phyloP scores from a whole-genome alignment of 2,113 vertebrate species.

The Myotis lucifugus region DNA sequence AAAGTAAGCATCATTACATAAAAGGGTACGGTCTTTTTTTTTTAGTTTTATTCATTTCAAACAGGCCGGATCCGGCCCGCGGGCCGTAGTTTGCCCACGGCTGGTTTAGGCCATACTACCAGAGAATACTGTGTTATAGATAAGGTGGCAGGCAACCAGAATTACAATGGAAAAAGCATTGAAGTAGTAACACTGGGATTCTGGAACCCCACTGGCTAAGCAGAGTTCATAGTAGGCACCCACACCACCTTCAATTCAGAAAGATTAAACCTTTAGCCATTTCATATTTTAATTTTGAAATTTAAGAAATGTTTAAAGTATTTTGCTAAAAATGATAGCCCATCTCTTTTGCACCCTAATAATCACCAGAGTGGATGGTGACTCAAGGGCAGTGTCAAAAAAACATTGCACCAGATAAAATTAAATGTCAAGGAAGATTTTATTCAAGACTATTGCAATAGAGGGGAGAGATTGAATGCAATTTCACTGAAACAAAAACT shows the following conservation, averaged over 20 bases:
- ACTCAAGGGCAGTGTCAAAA: not conserved
- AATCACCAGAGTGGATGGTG: not conserved
- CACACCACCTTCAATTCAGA: not conserved
- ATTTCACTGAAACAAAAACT: not conserved
- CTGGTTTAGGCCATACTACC: not conserved
- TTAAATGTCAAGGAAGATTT: not conserved
- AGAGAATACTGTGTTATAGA: not conserved
- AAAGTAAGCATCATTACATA: too few species aligned
- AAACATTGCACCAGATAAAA: not conserved
- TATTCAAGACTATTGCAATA: not conserved
- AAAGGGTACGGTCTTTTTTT: too few species aligned
- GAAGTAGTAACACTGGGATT: not conserved
- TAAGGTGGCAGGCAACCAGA: not conserved
- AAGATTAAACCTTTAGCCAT: not conserved
- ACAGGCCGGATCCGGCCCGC: too few species aligned
- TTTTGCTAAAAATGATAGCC: not conserved
- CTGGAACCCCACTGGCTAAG: not conserved
- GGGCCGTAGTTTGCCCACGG: too few species aligned
- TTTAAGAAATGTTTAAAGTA: not conserved
- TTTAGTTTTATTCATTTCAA: too few species aligned
- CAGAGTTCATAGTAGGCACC: not conserved
- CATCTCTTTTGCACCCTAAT: not conserved
- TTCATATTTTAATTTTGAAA: not conserved
- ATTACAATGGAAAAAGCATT: not conserved
- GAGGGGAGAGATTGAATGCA: not conserved